Evolutionary conservation across 2,888 invertebrate species (phyloP), one percentile per base, ranked within the genome.

Genomic region (Apamea monoglypha): DNA sequence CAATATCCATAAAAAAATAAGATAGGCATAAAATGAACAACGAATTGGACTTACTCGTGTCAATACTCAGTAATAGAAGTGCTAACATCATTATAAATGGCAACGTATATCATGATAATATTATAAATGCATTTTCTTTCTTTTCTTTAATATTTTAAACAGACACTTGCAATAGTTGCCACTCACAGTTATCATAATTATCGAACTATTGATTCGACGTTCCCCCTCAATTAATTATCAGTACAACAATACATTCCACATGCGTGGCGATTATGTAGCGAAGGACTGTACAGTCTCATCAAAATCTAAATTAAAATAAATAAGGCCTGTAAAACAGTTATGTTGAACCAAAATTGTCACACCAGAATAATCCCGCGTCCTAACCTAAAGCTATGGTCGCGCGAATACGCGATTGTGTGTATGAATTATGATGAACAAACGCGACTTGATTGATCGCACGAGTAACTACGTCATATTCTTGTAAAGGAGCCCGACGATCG

Each of bases 151-250:
- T 67, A 68, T 47, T 47, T 16, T 70, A 68, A 56, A 36, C 12
- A 71, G 47, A 67, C 36, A 70, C 36, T 73, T 63, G 16, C 40
- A 32, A n/a, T 59, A 36, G 53, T n/a, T 63, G 5, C n/a, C 21
- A 73, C 53, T 64, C 25, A 56, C 3, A 18, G 40, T 47, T 79
- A 83, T 76, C 44, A 47, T 47, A 36, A 36, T 21, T 64, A 44
- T 50, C 18, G 29, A 53, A 59, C 32, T 83, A 66, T 76, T 66
- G 66, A 67, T 71, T 53, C 47, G n/a, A 64, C 21, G 25, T 36
- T 40, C 25, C 47, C 14, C 32, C 40, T 81, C 40, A 44, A 50
- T 32, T 68, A 56, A 25, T 5, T 59, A 32, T 32, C n/a, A 40
- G n/a, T 56, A 18, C 12, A 12, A n/a, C n/a, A n/a, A n/a, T n/a